These are phyloP conservation scores for Eupithecia tripunctaria DNA, from an alignment of 2,888 invertebrate genomes.

Conservation along the genomic window DNA sequence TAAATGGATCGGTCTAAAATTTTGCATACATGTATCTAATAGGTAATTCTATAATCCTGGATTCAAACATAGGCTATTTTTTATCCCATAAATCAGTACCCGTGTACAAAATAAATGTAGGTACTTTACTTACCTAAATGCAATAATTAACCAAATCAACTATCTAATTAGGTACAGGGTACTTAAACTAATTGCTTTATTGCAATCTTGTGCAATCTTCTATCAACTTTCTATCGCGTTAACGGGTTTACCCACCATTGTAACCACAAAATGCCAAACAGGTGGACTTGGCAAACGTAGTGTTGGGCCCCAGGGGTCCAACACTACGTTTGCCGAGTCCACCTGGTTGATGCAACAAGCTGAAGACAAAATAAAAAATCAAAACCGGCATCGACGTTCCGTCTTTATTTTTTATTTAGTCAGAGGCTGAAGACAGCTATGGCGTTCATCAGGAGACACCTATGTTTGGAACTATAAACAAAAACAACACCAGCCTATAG, in stretches of 20 bases:
- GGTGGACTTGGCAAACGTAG: background rate
- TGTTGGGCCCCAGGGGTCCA: background rate
- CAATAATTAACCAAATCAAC: background rate
- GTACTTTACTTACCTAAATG: background rate
- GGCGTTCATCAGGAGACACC: background rate
- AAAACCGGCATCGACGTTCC: too few species aligned
- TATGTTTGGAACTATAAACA: background rate
- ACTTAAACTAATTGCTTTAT: background rate
- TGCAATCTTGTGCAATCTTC: slow-evolving; percentile 2
- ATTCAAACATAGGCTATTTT: too few species aligned
- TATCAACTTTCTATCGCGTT: background rate
- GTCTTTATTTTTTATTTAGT: too few species aligned
- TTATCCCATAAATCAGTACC: too few species aligned
- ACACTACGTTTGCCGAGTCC: too few species aligned
- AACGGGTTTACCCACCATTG: background rate
- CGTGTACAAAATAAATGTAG: too few species aligned
- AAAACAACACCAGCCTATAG: too few species aligned
- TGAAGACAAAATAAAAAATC: too few species aligned
- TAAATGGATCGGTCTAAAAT: too few species aligned
- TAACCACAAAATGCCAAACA: background rate
- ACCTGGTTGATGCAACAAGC: background rate
- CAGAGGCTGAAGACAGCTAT: background rate
- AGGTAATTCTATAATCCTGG: too few species aligned
- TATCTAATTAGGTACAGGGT: background rate
- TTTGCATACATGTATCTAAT: too few species aligned